Evolutionary conservation across 1,140 invertebrate genomes (phyloP).

Genomic region (Orussus abietinus): DNA sequence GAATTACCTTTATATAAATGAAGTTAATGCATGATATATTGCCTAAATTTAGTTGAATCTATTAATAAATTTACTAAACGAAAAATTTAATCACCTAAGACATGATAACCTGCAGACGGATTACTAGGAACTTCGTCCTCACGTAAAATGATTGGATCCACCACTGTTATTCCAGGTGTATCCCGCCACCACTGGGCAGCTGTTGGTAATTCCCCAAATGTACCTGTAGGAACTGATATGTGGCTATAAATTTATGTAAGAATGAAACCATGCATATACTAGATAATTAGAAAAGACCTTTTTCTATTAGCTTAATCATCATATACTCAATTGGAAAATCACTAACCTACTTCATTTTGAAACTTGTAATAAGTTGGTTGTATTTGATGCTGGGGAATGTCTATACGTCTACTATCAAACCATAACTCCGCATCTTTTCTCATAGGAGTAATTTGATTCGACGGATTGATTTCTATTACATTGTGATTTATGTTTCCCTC

Average conservation of each 20-base stretch:
- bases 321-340: background rate
- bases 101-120: background rate
- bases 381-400: conserved; percentile 7
- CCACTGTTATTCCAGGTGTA: too few species aligned
- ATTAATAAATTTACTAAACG: background rate
- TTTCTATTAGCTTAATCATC: background rate
- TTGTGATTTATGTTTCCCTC: conserved; percentile 1
- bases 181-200: conserved; percentile 18
- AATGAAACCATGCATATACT: background rate
- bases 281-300: background rate
- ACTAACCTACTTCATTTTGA: conserved; percentile 6
- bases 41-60: background rate
- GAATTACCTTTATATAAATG: background rate
- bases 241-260: too few species aligned
- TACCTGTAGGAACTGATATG: background rate
- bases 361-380: conserved; percentile 7
- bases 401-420: conserved; percentile 7
- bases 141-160: too few species aligned
- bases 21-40: background rate
- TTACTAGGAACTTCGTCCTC: conserved; percentile 2
- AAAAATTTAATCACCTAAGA: background rate
- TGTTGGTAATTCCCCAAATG: conserved; percentile 12
- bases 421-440: background rate
- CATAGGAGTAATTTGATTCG: background rate
- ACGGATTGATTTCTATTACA: background rate